Base-by-base conservation (phyloP, 2,113 vertebrate genomes). In the Felis chaus region DNA sequence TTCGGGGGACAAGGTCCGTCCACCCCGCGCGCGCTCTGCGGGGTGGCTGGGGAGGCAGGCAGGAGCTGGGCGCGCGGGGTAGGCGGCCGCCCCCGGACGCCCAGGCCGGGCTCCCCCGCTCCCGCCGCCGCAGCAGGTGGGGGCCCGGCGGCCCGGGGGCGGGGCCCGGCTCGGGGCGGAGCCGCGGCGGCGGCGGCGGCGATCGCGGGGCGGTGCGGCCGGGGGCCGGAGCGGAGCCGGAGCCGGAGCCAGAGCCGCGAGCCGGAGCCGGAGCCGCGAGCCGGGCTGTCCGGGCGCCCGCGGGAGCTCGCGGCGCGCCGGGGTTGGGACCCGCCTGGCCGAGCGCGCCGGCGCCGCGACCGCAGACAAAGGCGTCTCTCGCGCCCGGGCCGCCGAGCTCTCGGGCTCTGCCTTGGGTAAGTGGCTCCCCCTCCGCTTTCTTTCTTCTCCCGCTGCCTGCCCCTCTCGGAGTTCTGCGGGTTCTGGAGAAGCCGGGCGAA, bases 291-390 rank as follows among this genome's bases (percentile, higher is more conserved):
- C 53, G 25, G 66, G 50, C 39, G 89, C 27, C 93, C 68, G 83
- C 57, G 55, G 86, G 89, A 89, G 74, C 89, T 88, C 36, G 88
- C 78, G 4, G 89, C 61, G 74, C 83, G 36, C 76, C 5, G 69
- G 89, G 85, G 87, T 96, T 66, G 92, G 97, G 95, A 95, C 96
- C 96, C 1, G 91, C 93, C 96, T 53, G 96, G 97, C 91, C 14
- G 78, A 97, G 97, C 91, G 95, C 96, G 97, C 94, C 74, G 87
- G 94, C 90, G 94, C 96, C 88, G 87, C 82, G 78, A 71, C 92
- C 65, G 89, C 97, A 98, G 97, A 98, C 97, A 98, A 98, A 98
- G 97, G 96, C 95, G 90, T 94, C 45, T 91, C 97, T 95, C 68
- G 95, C 88, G 81, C 91, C 91, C 69, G 76, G 76, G 93, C 95